A percentile compares a stretch with the other conserved stretches of the same genome.
Conservation (phyloP, 2,888 invertebrate species). For the Cheilosia impressa region DNA sequence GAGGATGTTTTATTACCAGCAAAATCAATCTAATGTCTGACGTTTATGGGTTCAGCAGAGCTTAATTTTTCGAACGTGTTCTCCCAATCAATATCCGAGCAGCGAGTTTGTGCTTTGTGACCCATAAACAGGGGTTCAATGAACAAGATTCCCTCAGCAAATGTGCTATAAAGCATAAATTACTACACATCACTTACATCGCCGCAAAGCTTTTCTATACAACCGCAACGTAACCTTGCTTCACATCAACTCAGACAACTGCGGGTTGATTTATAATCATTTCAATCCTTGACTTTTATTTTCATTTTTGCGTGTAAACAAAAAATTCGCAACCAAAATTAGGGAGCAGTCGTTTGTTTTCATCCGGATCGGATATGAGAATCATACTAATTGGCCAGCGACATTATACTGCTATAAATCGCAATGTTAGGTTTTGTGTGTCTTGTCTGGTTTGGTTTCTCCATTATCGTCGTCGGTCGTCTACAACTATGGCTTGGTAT, state of each 20-base stretch:
- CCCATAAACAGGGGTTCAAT: constrained; percentile 24
- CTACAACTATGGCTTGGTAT: not conserved
- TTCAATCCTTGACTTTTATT: constrained; percentile 52
- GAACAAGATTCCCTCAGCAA: constrained; percentile 29
- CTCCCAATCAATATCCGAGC: constrained; percentile 19
- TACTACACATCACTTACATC: constrained; percentile 1
- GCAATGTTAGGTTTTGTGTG: constrained; percentile 10
- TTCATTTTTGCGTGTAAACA: constrained; percentile 32
- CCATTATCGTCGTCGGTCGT: not conserved
- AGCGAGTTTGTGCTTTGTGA: constrained; percentile 21
- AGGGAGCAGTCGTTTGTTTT: constrained; percentile 55
- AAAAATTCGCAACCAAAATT: constrained; percentile 60
- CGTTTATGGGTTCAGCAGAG: not conserved
- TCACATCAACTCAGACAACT: constrained; percentile 16
- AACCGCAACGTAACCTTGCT: constrained; percentile 2
- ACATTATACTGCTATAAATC: constrained; percentile 34
- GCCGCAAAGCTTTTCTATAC: too few species aligned
- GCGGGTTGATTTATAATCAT: constrained; percentile 57
- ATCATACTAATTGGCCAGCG: constrained; percentile 60
- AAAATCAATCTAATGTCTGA: too few species aligned
- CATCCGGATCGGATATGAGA: constrained; percentile 26
- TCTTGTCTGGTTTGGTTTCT: constrained; percentile 16
- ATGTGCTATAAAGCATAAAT: constrained; percentile 37
- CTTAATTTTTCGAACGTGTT: not conserved
- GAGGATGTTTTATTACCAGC: too few species aligned